phyloP scores from a whole-genome alignment of 1,140 invertebrate genomes.

The Argopecten irradians region DNA sequence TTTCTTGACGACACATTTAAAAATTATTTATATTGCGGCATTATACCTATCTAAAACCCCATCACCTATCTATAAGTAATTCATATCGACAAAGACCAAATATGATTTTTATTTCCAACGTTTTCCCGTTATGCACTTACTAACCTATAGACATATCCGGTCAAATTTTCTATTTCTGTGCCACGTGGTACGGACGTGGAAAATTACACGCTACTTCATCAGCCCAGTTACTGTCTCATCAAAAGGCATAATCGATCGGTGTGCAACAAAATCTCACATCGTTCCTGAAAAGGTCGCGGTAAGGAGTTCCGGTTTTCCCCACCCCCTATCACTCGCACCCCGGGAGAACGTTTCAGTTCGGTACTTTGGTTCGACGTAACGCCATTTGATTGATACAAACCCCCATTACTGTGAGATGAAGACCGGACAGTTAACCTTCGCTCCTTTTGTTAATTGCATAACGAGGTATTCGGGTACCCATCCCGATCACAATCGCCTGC shows the following conservation, averaged over 20 bases:
- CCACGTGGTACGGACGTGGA: background rate
- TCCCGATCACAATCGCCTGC: background rate
- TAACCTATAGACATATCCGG: background rate
- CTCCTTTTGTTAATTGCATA: slow-evolving; percentile 15
- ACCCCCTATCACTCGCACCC: background rate
- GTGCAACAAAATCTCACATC: background rate
- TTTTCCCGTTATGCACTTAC: background rate
- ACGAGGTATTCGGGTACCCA: background rate
- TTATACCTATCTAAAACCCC: no score
- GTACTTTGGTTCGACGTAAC: background rate
- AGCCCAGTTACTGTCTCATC: background rate
- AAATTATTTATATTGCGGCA: no score
- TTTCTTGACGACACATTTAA: no score
- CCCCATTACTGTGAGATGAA: background rate
- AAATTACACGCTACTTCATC: background rate
- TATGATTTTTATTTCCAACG: no score
- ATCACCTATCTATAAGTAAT: no score
- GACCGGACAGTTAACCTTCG: background rate
- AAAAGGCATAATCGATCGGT: background rate
- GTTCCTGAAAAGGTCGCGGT: background rate
- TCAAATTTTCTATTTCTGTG: background rate
- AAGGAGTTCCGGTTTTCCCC: background rate
- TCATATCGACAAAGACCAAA: no score
- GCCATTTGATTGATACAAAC: background rate
- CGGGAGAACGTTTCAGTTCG: background rate